Base-by-base conservation (phyloP, 1,140 invertebrate genomes). In the Cydia amplana region DNA sequence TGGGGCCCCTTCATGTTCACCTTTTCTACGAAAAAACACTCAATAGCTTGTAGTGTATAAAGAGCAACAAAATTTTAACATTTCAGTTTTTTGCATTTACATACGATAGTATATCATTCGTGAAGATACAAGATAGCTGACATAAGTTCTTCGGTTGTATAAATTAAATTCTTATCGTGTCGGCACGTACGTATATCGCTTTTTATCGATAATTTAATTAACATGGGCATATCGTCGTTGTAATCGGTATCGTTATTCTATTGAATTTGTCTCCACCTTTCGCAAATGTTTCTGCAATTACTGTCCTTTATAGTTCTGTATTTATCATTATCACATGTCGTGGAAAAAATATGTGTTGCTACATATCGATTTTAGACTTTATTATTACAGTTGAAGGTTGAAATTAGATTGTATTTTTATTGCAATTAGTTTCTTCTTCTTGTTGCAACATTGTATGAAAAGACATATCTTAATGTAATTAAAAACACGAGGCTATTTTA, bases 131-230 rank as follows among this genome's bases (percentile, higher is more conserved):
- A 20, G 51, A 60, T 20, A 60, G n/a, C n/a, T 18, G 6, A 55
- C n/a, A 20, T 10, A 23, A 55, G 51, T 23, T 18, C 55, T 60
- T 23, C 55, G 20, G 55, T 60, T 10, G 20, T 10, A n/a, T 51
- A 51, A 51, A 23, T 18, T 23, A 60, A 60, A 60, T 60, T 60
- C 55, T 60, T 60, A 60, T 60, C 55, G 20, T 60, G 18, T 60
- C 55, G 55, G 23, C 20, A 23, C 20, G 55, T 60, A 2, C 51
- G 20, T 51, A 51, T 51, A 51, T 60, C 4, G 9, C 20, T n/a
- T 60, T 60, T 60, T 60, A 23, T 60, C 55, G 18, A 60, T 60
- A 60, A 60, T 60, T 23, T 60, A 60, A 60, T 60, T 60, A 60
- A 23, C 55, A 12, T 60, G 18, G 9, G n/a, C 51, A 60, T 20